phyloP scores from a whole-genome alignment of 2,113 vertebrate genomes.

The Phrynosoma platyrhinos region DNA sequence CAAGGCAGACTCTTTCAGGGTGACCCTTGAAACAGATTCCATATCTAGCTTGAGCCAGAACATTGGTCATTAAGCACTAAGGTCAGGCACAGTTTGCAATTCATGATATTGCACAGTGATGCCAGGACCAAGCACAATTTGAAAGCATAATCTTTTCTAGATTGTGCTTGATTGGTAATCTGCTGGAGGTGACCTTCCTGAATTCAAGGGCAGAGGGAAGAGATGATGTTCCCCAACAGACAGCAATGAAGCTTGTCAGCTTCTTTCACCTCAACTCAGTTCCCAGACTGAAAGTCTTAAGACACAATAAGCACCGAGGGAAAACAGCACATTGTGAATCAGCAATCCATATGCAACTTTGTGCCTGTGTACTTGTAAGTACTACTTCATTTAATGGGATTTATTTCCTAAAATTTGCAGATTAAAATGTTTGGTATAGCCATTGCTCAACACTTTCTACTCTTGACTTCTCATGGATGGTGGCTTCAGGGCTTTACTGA shows the following conservation, averaged over 20 bases:
- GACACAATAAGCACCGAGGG: not conserved
- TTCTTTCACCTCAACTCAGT: not conserved
- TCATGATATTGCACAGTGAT: not conserved
- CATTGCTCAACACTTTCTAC: not conserved
- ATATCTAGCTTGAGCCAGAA: not conserved
- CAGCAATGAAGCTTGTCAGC: not conserved
- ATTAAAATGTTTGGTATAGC: not conserved
- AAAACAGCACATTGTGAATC: not conserved
- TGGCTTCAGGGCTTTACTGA: not conserved
- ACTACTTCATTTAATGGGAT: not conserved
- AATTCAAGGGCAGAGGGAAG: not conserved
- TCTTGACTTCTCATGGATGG: not conserved
- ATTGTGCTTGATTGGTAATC: not conserved
- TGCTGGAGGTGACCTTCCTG: not conserved
- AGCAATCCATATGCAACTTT: not conserved
- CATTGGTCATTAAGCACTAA: not conserved
- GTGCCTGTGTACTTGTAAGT: not conserved
- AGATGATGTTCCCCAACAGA: not conserved
- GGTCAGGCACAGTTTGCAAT: not conserved
- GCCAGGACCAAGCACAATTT: not conserved
- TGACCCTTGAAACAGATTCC: not conserved
- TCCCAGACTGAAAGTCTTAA: not conserved
- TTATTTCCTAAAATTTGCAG: not conserved
- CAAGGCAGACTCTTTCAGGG: not conserved
- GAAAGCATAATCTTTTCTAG: not conserved